These are phyloP conservation scores for Zenarchopterus dispar DNA, from an alignment of 2,797 vertebrate species.

Conservation along the genomic window DNA sequence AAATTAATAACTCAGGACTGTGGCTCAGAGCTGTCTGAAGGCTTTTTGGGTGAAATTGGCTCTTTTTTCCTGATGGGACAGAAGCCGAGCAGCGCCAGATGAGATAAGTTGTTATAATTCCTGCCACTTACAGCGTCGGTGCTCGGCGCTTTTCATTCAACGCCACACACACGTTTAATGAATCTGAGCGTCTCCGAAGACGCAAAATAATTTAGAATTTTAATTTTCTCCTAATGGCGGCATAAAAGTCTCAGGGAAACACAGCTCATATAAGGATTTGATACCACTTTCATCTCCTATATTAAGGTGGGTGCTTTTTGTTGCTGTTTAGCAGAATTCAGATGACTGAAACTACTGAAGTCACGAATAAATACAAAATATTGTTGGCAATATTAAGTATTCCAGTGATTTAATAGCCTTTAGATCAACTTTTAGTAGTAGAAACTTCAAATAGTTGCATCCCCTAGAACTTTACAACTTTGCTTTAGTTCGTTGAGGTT, in stretches of 20 bases:
- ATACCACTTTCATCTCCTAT: background rate
- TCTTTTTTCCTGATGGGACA: conserved; percentile 17
- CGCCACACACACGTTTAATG: conserved; percentile 1
- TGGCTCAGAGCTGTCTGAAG: conserved; percentile 31
- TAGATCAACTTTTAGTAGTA: too few species aligned
- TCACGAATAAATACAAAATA: too few species aligned
- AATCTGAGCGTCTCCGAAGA: background rate
- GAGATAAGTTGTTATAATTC: conserved; percentile 40
- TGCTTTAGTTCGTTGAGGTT: too few species aligned
- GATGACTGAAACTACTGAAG: background rate
- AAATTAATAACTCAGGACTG: conserved; percentile 43
- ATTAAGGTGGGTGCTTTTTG: conserved; percentile 6
- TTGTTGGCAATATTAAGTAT: too few species aligned
- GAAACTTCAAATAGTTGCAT: too few species aligned
- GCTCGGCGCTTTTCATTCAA: background rate
- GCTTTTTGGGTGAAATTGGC: conserved; percentile 37
- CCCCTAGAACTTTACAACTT: too few species aligned
- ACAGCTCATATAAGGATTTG: too few species aligned
- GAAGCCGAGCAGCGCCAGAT: conserved; percentile 12
- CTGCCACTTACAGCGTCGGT: conserved; percentile 1
- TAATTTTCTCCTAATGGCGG: conserved; percentile 1
- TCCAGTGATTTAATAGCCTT: too few species aligned
- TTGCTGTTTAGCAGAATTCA: conserved; percentile 5
- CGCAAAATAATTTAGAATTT: conserved; percentile 1
- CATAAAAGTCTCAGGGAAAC: conserved; percentile 8